A percentile compares a stretch with the other conserved stretches of the same genome.
These are phyloP conservation scores for Lasioglossum vierecki DNA, from an alignment of 2,888 invertebrate species.

Conservation along the genomic window DNA sequence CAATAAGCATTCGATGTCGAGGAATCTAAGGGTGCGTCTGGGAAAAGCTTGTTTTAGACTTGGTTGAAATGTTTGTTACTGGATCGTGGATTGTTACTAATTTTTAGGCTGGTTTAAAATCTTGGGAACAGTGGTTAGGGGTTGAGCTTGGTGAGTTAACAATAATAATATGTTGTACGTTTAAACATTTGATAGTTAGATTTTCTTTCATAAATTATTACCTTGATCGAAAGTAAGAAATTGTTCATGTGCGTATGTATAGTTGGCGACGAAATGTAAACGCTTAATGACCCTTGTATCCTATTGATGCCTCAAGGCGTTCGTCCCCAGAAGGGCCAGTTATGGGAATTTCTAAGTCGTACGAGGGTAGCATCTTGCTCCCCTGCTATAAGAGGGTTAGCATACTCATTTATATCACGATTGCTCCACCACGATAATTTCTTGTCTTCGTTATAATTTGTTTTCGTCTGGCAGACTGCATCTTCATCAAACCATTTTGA, in stretches of 20 bases:
- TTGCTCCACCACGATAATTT: background rate
- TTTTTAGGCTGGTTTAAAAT: background rate
- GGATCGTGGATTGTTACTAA: background rate
- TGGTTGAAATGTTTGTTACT: background rate
- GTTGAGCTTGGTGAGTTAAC: background rate
- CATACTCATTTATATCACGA: background rate
- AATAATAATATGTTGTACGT: too few species aligned
- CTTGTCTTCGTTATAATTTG: background rate
- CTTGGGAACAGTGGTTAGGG: background rate
- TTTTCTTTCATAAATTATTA: background rate
- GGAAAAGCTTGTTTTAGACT: background rate
- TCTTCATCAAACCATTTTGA: background rate
- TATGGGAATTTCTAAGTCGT: background rate
- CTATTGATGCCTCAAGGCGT: background rate
- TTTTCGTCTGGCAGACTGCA: background rate
- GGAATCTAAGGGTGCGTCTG: background rate
- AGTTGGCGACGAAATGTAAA: background rate
- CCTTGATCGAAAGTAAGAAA: background rate
- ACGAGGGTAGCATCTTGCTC: conserved; percentile 5
- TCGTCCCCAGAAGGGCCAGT: background rate
- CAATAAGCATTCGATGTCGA: background rate
- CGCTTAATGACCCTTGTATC: background rate
- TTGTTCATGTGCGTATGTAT: background rate
- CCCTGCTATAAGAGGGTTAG: background rate
- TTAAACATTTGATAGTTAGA: too few species aligned